Base-by-base conservation (phyloP, 92 coral and sea anemone genomes). In the Umimayanthus chanpuru region DNA sequence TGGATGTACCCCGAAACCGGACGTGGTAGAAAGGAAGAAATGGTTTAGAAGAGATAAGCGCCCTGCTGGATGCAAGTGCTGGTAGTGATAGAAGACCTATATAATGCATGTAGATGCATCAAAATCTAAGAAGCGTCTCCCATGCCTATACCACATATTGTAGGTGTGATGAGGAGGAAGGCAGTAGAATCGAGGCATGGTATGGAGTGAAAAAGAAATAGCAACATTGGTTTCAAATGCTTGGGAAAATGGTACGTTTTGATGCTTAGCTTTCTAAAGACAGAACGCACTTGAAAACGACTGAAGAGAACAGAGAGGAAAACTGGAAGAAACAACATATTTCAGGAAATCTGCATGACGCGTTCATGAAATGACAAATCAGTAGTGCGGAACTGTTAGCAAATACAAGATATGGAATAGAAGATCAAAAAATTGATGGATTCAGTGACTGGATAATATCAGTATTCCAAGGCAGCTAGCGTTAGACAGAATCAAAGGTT, bases 221-320 rank as follows among this genome's bases (percentile, higher is more conserved):
- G 20, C 20, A 53, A 53, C 58, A 18, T 53, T 4, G 58, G 11
- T 11, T 53, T 12, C 58, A 53, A 53, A 53, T 61, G 30, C 16
- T 47, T 9, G 16, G 40, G 0, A 25, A 20, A 6, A 0, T 82
- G 61, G 26, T 75, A 47, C 14, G 11, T 43, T 21, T 73, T 76
- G 29, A 83, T 80, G 88, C 76, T 80, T 86, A 78, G 86, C 90
- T 29, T 72, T 91, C 25, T 89, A 82, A 7, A 90, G 20, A 53
- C 58, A 53, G 82, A 38, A 56, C 71, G 36, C 82, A 89, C 14
- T 20, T 75, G 28, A 87, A 77, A 36, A 18, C 25, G 29, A 30
- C 76, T 15, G 76, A 77, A 58, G 76, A 55, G 50, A 78, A 64
- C 44, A 44, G 77, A 77, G 76, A 87, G 82, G 76, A 87, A 30